Base-by-base conservation (phyloP, 1,140 invertebrate genomes). In the Colletes latitarsis region DNA sequence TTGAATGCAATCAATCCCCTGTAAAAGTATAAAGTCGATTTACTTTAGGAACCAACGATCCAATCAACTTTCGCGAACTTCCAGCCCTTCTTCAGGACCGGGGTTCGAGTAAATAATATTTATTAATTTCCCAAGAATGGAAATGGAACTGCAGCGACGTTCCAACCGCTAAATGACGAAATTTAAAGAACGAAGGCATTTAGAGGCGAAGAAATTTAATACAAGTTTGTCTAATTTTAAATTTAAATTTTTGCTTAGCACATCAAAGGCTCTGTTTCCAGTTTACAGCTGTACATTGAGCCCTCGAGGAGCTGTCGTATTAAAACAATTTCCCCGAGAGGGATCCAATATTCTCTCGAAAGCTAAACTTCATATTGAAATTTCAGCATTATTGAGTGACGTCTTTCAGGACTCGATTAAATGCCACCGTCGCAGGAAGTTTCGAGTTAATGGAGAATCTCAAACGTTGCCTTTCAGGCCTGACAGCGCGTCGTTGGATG, bases 1-100 rank as follows among this genome's bases (percentile, higher is more conserved):
- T 77, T 77, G 66, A 52, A 77, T 49, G 74, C 64, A 60, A 69
- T 77, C 74, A 77, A 53, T 69, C 74, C 19, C 15, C 19, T 58
- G 74, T 69, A 77, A 77, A 77, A 77, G 67, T 68, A 19, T 69
- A 21, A 64, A 77, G 30, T 14, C 64, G 41, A 55, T 77, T 77
- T 77, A 77, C 74, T 69, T 77, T 77, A 55, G 52, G 49, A 53
- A 39, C 49, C 60, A 53, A 41, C n/a, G 72, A 69, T 68, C 74
- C 74, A 60, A 68, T 64, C 49, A 68, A 77, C 52, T 77, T 77
- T 58, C 64, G 21, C 46, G 41, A 68, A 57, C 64, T 77, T 77
- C 53, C 41, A 55, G 12, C 12, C 57, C 41, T 15, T 30, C 19
- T 41, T 0, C 6, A 21, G 14, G 12, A 14, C 58, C 14, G 0